phyloP scores from a whole-genome alignment of 2,888 invertebrate species.

The Andrena bicolor region DNA sequence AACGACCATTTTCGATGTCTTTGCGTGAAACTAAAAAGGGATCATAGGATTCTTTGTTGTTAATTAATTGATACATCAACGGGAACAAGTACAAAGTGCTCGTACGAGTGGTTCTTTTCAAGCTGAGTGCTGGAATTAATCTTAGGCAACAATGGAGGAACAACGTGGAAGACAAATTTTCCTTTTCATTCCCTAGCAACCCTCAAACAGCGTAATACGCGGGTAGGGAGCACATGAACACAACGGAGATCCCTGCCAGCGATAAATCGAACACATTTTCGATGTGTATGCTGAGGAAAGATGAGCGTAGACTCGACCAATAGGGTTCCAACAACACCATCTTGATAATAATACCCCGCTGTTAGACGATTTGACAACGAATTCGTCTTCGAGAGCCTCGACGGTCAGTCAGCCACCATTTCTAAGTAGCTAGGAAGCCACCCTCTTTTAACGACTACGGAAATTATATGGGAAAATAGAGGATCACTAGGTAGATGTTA shows the following conservation, averaged over 20 bases:
- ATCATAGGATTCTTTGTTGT: background rate
- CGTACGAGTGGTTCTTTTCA: conserved; percentile 12
- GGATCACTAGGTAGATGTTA: background rate
- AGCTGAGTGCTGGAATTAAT: conserved; percentile 54
- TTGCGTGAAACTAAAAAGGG: background rate
- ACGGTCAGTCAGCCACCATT: conserved; percentile 37
- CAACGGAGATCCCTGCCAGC: conserved; percentile 58
- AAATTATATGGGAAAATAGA: background rate
- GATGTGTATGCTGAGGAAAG: conserved; percentile 61
- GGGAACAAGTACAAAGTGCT: conserved; percentile 29
- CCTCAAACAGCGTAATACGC: conserved; percentile 49
- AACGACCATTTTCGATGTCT: background rate
- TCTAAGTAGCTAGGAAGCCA: conserved; percentile 20
- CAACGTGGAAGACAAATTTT: conserved; percentile 62
- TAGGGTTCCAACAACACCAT: conserved; percentile 70
- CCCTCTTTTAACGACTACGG: conserved; percentile 32
- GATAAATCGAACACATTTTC: conserved; percentile 67
- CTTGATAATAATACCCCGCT: conserved; percentile 81
- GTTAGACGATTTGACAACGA: conserved; percentile 81
- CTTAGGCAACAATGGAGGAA: conserved; percentile 51
- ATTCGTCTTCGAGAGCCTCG: conserved; percentile 73
- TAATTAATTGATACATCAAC: conserved; percentile 56
- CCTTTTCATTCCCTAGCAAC: conserved; percentile 58
- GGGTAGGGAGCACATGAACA: conserved; percentile 55
- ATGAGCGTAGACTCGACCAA: conserved; percentile 59